Conservation (phyloP, 2,797 vertebrate genomes). For the Darevskia mixta region DNA sequence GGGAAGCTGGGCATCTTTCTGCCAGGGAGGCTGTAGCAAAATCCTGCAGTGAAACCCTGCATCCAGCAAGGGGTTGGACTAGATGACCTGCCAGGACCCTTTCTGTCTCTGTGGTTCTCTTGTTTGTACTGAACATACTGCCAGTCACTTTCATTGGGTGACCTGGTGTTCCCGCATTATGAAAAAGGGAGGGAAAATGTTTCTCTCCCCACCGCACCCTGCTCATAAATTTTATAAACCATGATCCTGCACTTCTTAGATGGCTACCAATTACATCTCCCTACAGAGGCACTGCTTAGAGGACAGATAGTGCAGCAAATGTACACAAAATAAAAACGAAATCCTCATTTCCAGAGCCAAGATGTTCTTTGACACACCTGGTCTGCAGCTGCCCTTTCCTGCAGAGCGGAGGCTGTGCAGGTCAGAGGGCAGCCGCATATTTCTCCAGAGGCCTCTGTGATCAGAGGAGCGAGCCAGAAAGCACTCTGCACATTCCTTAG, state of each 20-base stretch:
- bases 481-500: slow-evolving; percentile 15
- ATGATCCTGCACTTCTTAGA: not conserved
- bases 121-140: not conserved
- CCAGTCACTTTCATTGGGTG: not conserved
- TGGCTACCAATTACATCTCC: not conserved
- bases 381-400: slow-evolving; percentile 7
- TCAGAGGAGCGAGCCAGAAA: not conserved
- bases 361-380: not conserved
- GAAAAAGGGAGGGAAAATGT: not conserved
- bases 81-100: too few species aligned
- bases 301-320: not conserved
- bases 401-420: not conserved
- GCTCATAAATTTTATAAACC: not conserved
- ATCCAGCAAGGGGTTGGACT: too few species aligned
- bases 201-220: not conserved
- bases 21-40: too few species aligned
- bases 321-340: not conserved
- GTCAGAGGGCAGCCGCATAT: not conserved
- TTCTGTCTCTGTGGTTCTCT: not conserved
- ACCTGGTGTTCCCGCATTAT: not conserved
- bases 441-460: not conserved
- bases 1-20: too few species aligned
- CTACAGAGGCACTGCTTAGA: not conserved
- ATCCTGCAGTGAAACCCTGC: too few species aligned
- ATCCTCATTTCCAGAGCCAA: not conserved